A percentile compares a stretch with the other conserved stretches of the same genome.
phyloP scores from a whole-genome alignment of 2,113 vertebrate genomes.

The Manacus vitellinus region DNA sequence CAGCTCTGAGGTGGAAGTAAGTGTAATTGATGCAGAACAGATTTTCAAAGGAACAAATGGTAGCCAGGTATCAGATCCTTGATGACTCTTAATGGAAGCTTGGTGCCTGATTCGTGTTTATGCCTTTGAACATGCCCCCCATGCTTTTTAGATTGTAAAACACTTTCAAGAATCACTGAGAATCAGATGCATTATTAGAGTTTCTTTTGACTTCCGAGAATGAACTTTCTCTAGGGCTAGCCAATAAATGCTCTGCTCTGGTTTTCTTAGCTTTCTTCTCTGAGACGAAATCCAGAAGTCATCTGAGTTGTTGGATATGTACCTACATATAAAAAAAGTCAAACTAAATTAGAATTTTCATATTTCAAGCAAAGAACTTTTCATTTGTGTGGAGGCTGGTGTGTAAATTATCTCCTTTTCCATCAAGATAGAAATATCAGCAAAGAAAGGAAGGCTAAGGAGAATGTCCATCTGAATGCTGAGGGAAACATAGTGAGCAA shows the following conservation, averaged over 20 bases:
- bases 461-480: not conserved
- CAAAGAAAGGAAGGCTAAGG: not conserved
- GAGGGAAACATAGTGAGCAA: not conserved
- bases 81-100: constrained; percentile 8
- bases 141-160: not conserved
- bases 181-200: not conserved
- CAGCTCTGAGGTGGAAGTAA: not conserved
- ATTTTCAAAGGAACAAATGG: constrained; percentile 36
- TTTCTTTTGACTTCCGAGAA: not conserved
- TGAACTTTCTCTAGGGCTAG: not conserved
- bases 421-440: not conserved
- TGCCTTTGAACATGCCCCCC: not conserved
- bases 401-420: not conserved
- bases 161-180: not conserved
- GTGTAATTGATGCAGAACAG: not conserved
- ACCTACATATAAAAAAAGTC: not conserved
- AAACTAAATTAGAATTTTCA: not conserved
- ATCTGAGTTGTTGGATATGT: not conserved
- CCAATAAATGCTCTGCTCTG: not conserved
- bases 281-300: not conserved
- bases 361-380: not conserved
- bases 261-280: not conserved
- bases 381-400: not conserved
- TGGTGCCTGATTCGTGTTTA: not conserved
- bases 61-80: not conserved